Evolutionary conservation across 2,113 vertebrate genomes (phyloP), one percentile per base, ranked within the genome.

Genomic region (Chrysemys picta): DNA sequence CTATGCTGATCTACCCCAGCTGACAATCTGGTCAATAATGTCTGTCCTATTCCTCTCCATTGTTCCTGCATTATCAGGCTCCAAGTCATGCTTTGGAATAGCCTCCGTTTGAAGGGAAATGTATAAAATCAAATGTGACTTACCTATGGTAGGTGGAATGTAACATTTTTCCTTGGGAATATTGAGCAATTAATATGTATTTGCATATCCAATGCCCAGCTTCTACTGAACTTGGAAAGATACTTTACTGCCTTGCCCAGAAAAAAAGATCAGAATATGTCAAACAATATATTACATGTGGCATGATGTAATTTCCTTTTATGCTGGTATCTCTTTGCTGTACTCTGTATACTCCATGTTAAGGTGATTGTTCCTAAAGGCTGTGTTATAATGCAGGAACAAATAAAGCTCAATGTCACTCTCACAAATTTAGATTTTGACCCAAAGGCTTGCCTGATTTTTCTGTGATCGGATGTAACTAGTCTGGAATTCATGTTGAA

Each of bases 341-440:
- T 82, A 49, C 38, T 93, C 42, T 89, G 93, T 45, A 84, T 93
- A 82, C 27, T 16, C 59, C 59, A 81, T 59, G 53, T 76, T 89
- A 83, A 96, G 14, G 8, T 90, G 54, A 93, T 92, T 90, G 49
- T n/a, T 81, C 86, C 35, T 89, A 59, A 95, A 93, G 62, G 56
- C 31, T 72, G 1, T 52, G 2, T 90, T 86, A 35, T 49, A 72
- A 49, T 50, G 76, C 57, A 89, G 47, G 82, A 56, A 72, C 75
- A 84, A 65, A 59, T 88, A 53, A 49, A 95, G 85, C 47, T 94
- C 49, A 72, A 5, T 88, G 27, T 45, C 53, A 83, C 14, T 91
- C 22, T 92, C 8, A 88, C 31, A 93, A 89, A 89, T 94, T 91
- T 83, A 88, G 35, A 91, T 96, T 76, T 96, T 97, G 59, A 82